Base-by-base conservation (phyloP, 2,797 vertebrate genomes). In the Danio aesculapii region DNA sequence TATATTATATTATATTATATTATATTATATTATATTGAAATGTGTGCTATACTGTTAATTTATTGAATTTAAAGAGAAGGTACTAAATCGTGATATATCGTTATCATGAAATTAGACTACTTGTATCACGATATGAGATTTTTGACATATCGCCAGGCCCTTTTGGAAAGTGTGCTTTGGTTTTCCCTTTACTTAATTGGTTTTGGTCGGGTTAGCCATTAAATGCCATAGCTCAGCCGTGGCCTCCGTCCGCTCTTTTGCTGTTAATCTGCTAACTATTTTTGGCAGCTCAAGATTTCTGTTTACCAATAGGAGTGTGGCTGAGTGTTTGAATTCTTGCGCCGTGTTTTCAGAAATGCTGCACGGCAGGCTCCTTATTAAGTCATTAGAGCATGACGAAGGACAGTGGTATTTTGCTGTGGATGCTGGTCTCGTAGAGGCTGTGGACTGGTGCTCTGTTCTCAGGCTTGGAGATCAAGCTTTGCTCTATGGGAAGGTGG, bases 231-330 rank as follows among this genome's bases (percentile, higher is more conserved):
- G 53, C 76, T 85, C 77, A 83, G 79, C 87, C 14, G 17, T 88
- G 91, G 87, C 91, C 88, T 92, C 88, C 91, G 89, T 90, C 90
- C 83, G 87, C 88, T 89, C 84, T 88, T 81, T 90, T 88, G 86
- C 71, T 19, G 84, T 86, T 93, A 93, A 93, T 92, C 93, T 86
- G 69, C 16, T 41, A 17, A 86, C 91, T 94, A 92, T 94, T 93
- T 93, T 89, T 87, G 91, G 91, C 52, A 63, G 43, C 64, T 49
- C 81, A 66, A 58, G 81, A 88, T 86, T 90, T 68, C 74, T 52
- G 67, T 73, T 79, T 79, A 63, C 39, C 82, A 82, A 82, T 85
- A 86, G 72, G 55, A 72, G 7, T 62, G 80, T 63, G 53, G 68
- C 81, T 87, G 84, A 87, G 39, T 8, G 58, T 81, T 57, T 79